Percentiles rank a stretch among this genome's conserved stretches.
Conservation (phyloP, 2,113 vertebrate genomes). For the Cinclus cinclus region DNA sequence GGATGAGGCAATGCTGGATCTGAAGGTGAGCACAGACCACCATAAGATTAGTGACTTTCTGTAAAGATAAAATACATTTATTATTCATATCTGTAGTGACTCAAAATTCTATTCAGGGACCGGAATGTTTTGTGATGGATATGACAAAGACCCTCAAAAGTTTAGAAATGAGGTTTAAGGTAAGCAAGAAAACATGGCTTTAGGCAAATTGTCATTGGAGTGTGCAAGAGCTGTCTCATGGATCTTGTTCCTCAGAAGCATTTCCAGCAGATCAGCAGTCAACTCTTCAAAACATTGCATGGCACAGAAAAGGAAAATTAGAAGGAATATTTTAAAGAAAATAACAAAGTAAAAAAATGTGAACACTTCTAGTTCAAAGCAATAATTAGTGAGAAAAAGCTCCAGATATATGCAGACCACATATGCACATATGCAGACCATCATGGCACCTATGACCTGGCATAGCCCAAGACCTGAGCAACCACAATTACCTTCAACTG, state of each 20-base stretch:
- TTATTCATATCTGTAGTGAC: not conserved
- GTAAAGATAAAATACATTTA: not conserved
- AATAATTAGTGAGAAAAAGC: not conserved
- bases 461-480: not conserved
- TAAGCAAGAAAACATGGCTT: not conserved
- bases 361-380: not conserved
- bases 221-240: not conserved
- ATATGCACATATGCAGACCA: too few species aligned
- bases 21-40: not conserved
- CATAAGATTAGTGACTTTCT: not conserved
- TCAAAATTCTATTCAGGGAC: not conserved
- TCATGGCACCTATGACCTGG: not conserved
- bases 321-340: not conserved
- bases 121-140: not conserved
- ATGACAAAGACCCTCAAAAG: not conserved
- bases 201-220: not conserved
- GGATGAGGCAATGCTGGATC: not conserved
- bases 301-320: not conserved
- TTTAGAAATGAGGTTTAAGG: not conserved
- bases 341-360: not conserved
- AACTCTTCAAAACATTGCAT: not conserved
- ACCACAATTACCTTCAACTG: not conserved
- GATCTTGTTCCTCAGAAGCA: not conserved
- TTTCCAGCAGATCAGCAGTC: not conserved
- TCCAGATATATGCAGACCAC: rapidly evolving